A percentile compares a stretch with the other conserved stretches of the same genome.
phyloP scores from a whole-genome alignment of 1,140 invertebrate species.

The Scaptodrosophila lebanonensis region DNA sequence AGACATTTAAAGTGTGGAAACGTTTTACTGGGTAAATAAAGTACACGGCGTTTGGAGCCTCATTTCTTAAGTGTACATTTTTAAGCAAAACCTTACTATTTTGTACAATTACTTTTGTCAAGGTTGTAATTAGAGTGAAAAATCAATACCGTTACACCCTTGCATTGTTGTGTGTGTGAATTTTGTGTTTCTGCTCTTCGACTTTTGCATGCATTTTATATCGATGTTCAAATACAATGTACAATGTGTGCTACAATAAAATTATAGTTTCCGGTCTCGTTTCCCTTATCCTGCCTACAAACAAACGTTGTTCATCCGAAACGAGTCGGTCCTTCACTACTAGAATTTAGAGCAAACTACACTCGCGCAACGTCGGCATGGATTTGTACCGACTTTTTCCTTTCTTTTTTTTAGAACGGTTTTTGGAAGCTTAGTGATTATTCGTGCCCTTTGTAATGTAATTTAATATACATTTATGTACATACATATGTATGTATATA shows the following conservation, averaged over 20 bases:
- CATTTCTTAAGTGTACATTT: too few species aligned
- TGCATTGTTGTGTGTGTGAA: slow-evolving; percentile 32
- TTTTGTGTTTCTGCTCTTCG: slow-evolving; percentile 6
- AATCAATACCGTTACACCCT: slow-evolving; percentile 46
- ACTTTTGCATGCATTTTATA: slow-evolving; percentile 1
- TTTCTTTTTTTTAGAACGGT: slow-evolving; percentile 12
- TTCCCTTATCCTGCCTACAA: background rate
- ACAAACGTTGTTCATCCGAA: slow-evolving; percentile 13
- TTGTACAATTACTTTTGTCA: too few species aligned
- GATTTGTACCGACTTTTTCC: slow-evolving; percentile 9
- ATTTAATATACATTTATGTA: background rate
- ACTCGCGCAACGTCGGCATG: slow-evolving; percentile 8
- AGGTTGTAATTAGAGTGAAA: slow-evolving; percentile 28
- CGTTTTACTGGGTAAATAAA: too few species aligned
- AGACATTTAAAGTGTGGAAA: too few species aligned
- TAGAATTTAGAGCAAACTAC: too few species aligned
- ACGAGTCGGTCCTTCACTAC: too few species aligned
- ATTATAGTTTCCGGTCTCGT: background rate
- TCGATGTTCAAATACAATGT: background rate
- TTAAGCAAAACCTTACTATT: too few species aligned
- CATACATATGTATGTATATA: background rate
- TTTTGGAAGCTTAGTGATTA: slow-evolving; percentile 1
- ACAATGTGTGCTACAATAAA: background rate
- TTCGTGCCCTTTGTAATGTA: background rate
- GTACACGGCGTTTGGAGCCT: too few species aligned